Conservation (phyloP, 1,140 invertebrate species). For the Macrotrachela quadricornifera region DNA sequence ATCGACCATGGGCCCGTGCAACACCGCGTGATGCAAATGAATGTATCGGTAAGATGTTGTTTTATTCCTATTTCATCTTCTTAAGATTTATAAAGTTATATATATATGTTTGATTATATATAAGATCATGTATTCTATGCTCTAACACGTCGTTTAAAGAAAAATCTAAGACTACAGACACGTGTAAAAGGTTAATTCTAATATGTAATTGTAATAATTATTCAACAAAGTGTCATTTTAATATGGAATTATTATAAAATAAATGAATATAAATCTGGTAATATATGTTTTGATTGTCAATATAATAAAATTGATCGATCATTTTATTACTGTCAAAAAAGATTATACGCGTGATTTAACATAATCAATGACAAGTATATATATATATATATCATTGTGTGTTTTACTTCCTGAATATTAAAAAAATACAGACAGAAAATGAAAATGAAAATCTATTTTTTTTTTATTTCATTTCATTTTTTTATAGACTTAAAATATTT, state of each 20-base stretch:
- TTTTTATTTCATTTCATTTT: neutral
- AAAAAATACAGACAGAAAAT: too few species aligned
- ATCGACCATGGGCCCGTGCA: slow-evolving; percentile 87
- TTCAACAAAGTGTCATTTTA: neutral
- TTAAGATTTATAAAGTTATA: too few species aligned
- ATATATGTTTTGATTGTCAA: slow-evolving; percentile 78
- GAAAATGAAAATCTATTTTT: too few species aligned
- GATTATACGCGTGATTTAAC: too few species aligned
- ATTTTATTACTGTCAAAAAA: slow-evolving; percentile 90
- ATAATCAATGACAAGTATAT: too few species aligned
- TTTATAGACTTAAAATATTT: neutral
- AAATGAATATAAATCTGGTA: slow-evolving; percentile 42
- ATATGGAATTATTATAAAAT: neutral
- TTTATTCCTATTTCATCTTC: too few species aligned
- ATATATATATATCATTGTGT: too few species aligned
- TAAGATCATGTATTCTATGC: too few species aligned
- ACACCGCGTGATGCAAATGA: slow-evolving; percentile 81
- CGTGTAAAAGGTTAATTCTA: too few species aligned
- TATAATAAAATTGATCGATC: slow-evolving; percentile 86
- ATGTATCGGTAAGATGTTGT: slow-evolving; percentile 34
- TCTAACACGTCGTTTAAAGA: neutral
- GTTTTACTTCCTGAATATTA: too few species aligned
- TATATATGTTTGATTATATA: too few species aligned
- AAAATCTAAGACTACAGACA: too few species aligned
- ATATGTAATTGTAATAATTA: neutral